These are phyloP conservation scores for Cataglyphis cursor DNA, from an alignment of 2,888 invertebrate genomes.

Conservation along the genomic window DNA sequence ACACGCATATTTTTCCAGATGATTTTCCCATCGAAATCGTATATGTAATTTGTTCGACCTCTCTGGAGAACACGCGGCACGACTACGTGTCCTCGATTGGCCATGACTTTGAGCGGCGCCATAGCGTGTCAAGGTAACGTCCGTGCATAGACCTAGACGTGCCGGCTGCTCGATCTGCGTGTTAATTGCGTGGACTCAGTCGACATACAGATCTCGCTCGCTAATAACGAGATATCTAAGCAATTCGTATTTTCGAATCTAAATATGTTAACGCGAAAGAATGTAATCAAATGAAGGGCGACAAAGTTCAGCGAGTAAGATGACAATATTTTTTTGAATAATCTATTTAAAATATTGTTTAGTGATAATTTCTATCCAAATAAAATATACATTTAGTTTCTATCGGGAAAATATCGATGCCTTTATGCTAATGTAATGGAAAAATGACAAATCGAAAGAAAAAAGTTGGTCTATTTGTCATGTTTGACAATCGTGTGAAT, in stretches of 20 bases:
- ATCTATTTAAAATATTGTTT: not conserved
- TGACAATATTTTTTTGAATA: too few relatives aligned
- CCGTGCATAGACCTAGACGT: conserved; percentile 18
- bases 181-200: not conserved
- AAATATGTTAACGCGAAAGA: not conserved
- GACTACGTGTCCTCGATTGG: conserved; percentile 15
- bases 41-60: not conserved
- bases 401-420: too few relatives aligned
- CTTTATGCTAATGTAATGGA: too few relatives aligned
- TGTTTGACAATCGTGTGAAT: not conserved
- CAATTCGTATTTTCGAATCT: not conserved
- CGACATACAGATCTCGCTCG: not conserved
- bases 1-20: not conserved
- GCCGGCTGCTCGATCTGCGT: not conserved
- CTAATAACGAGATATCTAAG: not conserved
- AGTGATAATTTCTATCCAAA: too few relatives aligned
- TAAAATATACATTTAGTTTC: too few relatives aligned
- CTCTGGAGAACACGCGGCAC: conserved; percentile 5
- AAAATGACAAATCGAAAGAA: not conserved
- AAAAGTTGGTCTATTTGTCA: not conserved
- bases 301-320: too few relatives aligned
- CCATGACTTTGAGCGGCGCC: conserved; percentile 38
- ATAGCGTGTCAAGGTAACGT: conserved; percentile 44
- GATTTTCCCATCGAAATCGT: conserved; percentile 10
- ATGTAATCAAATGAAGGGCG: not conserved